Percentiles rank a stretch among this genome's conserved stretches.
phyloP scores from a whole-genome alignment of 1,140 invertebrate genomes.

The Octopus bimaculoides region DNA sequence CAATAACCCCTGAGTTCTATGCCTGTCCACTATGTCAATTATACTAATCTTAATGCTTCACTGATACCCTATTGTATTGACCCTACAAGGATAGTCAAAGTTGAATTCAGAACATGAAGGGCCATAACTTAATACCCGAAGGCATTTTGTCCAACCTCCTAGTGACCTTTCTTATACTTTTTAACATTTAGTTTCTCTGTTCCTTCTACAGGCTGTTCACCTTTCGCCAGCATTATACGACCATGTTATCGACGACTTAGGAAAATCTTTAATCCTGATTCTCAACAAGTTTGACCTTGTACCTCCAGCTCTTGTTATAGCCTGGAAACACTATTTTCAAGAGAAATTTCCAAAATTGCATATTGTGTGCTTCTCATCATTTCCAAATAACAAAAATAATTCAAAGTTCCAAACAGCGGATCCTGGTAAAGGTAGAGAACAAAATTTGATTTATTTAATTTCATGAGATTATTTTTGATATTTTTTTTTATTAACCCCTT shows the following conservation, averaged over 20 bases:
- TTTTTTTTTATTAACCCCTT: too few species aligned
- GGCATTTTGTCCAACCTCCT: too few species aligned
- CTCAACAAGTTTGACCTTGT: slow-evolving; percentile 92
- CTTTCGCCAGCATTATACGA: slow-evolving; percentile 88
- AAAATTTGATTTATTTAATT: neutral
- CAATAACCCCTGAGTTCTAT: too few species aligned
- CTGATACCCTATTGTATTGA: too few species aligned
- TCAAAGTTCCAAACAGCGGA: slow-evolving; percentile 8
- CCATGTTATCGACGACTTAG: slow-evolving; percentile 71
- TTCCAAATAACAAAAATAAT: slow-evolving; percentile 58
- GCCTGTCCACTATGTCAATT: too few species aligned
- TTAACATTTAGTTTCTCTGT: neutral
- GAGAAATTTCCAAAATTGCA: slow-evolving; percentile 71
- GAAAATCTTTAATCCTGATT: slow-evolving; percentile 82
- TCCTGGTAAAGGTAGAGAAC: slow-evolving; percentile 20
- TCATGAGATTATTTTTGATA: too few species aligned
- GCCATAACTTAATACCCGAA: too few species aligned
- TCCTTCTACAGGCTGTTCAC: slow-evolving; percentile 60
- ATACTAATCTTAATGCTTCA: too few species aligned
- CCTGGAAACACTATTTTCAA: slow-evolving; percentile 83
- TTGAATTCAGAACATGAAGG: too few species aligned
- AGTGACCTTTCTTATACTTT: too few species aligned
- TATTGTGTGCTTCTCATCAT: slow-evolving; percentile 81
- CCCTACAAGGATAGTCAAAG: too few species aligned
- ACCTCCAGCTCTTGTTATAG: slow-evolving; percentile 75